These are phyloP conservation scores for Styela plicata DNA, from an alignment of 23 tunicate genomes.

Conservation along the genomic window DNA sequence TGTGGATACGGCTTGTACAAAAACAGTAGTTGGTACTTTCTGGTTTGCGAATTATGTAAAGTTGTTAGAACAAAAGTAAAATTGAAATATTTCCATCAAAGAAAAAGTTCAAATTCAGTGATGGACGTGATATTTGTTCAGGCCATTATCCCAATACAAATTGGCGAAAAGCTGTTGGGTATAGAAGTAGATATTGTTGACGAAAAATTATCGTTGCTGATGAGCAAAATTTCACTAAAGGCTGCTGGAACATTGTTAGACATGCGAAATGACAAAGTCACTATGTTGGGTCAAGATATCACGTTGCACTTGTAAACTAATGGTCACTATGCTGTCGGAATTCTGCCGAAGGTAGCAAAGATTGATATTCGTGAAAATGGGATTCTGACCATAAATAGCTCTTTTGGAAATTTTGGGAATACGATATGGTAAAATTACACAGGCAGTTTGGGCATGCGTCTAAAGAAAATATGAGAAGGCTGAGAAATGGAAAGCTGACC, in stretches of 20 bases:
- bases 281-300: background rate
- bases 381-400: background rate
- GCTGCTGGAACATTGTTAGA: background rate
- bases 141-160: no score
- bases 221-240: background rate
- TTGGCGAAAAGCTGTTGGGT: no score
- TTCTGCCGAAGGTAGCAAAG: background rate
- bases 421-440: conserved; percentile 11
- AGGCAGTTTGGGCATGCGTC: conserved; percentile 30
- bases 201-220: background rate
- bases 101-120: no score
- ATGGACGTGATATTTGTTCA: no score
- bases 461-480: background rate
- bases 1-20: no score
- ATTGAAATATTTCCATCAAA: no score
- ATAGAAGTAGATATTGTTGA: no score
- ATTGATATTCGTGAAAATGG: background rate
- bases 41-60: no score
- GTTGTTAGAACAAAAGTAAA: no score
- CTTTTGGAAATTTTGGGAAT: background rate
- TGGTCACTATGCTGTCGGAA: background rate
- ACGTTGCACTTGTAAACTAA: background rate
- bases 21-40: no score
- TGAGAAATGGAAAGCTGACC: background rate
- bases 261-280: background rate